Percentiles rank a stretch among this genome's conserved stretches.
Evolutionary conservation across 1,140 invertebrate species (phyloP).

Genomic region (Drosophila paulistorum): DNA sequence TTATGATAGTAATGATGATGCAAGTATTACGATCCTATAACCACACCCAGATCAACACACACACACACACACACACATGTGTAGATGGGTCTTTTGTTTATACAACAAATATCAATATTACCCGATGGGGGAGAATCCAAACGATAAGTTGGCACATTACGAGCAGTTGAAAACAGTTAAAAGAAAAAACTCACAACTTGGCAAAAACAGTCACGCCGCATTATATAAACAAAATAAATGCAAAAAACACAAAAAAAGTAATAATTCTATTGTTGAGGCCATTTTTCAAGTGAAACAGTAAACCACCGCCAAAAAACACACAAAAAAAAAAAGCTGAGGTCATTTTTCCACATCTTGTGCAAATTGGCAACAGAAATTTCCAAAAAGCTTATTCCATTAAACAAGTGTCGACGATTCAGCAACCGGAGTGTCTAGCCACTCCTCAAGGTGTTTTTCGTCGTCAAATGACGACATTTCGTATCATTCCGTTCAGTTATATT

Average conservation of each 20-base stretch:
- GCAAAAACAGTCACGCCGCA: constrained; percentile 69
- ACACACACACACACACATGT: not conserved
- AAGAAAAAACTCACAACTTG: constrained; percentile 55
- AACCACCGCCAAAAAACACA: constrained; percentile 15
- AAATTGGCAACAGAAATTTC: constrained; percentile 15
- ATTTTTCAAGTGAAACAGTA: constrained; percentile 65
- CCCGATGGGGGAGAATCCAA: not conserved
- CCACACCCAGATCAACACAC: constrained; percentile 66
- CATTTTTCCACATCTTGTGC: constrained; percentile 65
- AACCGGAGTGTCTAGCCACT: constrained; percentile 40
- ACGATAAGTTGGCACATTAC: constrained; percentile 11
- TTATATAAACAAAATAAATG: constrained; percentile 47
- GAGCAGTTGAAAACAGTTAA: constrained; percentile 37
- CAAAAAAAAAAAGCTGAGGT: constrained; percentile 56
- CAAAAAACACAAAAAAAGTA: constrained; percentile 4
- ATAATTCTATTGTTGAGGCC: constrained; percentile 35
- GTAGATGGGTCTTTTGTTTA: not conserved
- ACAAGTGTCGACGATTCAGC: not conserved
- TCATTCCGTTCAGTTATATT: no score
- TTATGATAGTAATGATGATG: not conserved
- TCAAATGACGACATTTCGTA: no score
- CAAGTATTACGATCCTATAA: constrained; percentile 13
- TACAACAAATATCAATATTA: constrained; percentile 46
- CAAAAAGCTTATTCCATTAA: constrained; percentile 21
- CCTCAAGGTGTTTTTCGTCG: not conserved